A percentile compares a stretch with the other conserved stretches of the same genome.
These are phyloP conservation scores for Eulacestoma nigropectus DNA, from an alignment of 2,113 vertebrate genomes.

Conservation along the genomic window DNA sequence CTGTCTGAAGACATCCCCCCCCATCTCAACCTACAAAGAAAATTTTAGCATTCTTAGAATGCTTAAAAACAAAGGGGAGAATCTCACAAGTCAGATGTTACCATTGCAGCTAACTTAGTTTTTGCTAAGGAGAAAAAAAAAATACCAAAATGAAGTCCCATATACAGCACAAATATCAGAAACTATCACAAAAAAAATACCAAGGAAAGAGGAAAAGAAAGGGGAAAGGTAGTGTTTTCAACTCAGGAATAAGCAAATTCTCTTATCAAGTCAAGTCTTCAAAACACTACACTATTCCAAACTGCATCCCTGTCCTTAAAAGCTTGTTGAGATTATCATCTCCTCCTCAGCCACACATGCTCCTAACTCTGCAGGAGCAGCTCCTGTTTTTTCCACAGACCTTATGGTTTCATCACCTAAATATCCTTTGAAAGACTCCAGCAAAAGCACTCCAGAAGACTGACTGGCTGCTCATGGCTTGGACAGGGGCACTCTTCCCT, in stretches of 20 bases:
- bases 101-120: neutral
- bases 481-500: neutral
- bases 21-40: neutral
- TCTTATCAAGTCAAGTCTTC: neutral
- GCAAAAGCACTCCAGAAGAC: neutral
- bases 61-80: neutral
- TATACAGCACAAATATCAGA: neutral
- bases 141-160: neutral
- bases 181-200: neutral
- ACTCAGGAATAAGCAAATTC: neutral
- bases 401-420: neutral
- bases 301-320: neutral
- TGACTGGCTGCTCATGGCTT: neutral
- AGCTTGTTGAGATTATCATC: neutral
- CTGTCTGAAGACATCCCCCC: neutral
- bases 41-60: neutral
- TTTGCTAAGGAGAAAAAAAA: neutral
- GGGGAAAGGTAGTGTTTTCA: neutral
- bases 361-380: neutral
- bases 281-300: neutral
- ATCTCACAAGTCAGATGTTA: neutral
- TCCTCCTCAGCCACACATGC: neutral
- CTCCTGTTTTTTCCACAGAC: neutral
- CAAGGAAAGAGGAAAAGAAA: neutral
- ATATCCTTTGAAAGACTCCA: neutral